Evolutionary conservation across 92 coral and sea anemone species (phyloP), one percentile per base, ranked within the genome.

Genomic region (Porites rus): DNA sequence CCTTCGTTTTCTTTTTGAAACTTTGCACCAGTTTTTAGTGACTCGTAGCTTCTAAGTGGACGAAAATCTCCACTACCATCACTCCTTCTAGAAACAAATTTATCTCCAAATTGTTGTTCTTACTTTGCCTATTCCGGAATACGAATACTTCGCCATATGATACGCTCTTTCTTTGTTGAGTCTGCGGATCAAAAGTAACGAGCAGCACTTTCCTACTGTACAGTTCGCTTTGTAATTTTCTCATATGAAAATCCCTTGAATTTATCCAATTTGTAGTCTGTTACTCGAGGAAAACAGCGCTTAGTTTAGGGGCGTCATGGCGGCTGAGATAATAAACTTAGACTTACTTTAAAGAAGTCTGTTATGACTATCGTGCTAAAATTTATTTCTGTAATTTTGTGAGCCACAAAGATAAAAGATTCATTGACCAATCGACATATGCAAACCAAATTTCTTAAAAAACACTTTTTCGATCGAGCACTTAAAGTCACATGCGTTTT

Each of bases 241-340:
- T 43, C 46, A n/a, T 22, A 25, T 10, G 54, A 38, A 74, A 72
- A 52, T 74, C 54, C 50, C 12, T 58, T n/a, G 53, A 74, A 74
- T 73, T 51, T 7, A 74, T 74, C 78, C 65, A 74, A 74, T 74
- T 74, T 74, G 64, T 50, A 74, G 22, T 74, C 54, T 74, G 64
- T 22, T 74, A 60, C 78, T 52, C 58, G 10, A 22, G 24, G 54
- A 12, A 53, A 53, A 74, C 1, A 7, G 28, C 21, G 78, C 20
- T 74, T 52, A 20, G 78, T 53, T 74, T 12, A 7, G 31, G 21
- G 78, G 58, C 74, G 84, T 64, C 52, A 65, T 16, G 76, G 10
- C 21, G 46, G 60, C 51, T 7, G 60, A 24, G n/a, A 79, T 79
- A 16, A 65, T 38, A 14, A 78, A 14, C 83, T 64, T 79, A 7